These are phyloP conservation scores for Leucophenga varia DNA, from an alignment of 1,140 invertebrate genomes.

Conservation along the genomic window DNA sequence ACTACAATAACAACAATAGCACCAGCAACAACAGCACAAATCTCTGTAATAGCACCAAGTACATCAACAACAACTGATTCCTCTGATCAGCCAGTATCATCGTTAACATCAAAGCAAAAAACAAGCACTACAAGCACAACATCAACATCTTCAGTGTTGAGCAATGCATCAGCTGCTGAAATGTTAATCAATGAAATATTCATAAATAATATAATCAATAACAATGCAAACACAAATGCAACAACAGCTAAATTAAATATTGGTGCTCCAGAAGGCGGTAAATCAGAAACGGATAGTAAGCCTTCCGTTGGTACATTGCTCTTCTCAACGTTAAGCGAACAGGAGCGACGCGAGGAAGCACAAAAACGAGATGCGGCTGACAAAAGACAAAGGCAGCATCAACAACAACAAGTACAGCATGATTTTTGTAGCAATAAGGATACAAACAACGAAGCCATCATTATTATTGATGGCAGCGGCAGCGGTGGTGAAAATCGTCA, in stretches of 20 bases:
- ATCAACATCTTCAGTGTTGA: constrained; percentile 23
- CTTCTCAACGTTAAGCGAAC: constrained; percentile 62
- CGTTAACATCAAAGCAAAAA: too few relatives aligned
- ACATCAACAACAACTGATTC: constrained; percentile 1
- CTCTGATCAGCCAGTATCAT: too few relatives aligned
- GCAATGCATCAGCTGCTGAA: constrained; percentile 48
- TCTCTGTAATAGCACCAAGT: too few relatives aligned
- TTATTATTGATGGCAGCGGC: constrained; percentile 18
- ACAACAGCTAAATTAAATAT: constrained; percentile 12
- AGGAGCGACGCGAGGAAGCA: constrained; percentile 59
- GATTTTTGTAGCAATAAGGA: constrained; percentile 18
- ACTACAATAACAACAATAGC: constrained; percentile 34
- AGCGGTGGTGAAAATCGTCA: too few relatives aligned
- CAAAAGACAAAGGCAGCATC: too few relatives aligned
- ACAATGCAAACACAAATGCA: constrained; percentile 35
- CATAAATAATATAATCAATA: constrained; percentile 55
- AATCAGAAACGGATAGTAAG: constrained; percentile 32
- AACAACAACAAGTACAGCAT: constrained; percentile 28
- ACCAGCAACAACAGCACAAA: constrained; percentile 14
- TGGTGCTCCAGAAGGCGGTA: too few relatives aligned
- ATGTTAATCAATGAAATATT: constrained; percentile 56
- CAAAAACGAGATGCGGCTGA: constrained; percentile 50
- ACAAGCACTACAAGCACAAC: constrained; percentile 7
- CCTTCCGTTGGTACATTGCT: constrained; percentile 59
- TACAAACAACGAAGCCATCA: too few relatives aligned